These are phyloP conservation scores for Cheiracanthium punctorium DNA, from an alignment of 2,888 invertebrate species.

Conservation along the genomic window DNA sequence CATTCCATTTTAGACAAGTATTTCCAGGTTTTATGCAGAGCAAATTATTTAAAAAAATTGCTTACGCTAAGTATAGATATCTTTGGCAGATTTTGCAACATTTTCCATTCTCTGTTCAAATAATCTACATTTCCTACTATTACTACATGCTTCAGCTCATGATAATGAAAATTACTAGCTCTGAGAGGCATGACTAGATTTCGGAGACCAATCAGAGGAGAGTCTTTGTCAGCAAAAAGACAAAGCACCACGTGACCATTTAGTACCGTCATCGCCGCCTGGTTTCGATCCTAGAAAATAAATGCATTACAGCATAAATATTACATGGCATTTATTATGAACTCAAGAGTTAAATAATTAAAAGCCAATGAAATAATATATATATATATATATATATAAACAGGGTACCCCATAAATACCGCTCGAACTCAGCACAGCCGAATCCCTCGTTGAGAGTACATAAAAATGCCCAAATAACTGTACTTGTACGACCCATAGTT, in stretches of 20 bases:
- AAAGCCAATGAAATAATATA: too few relatives aligned
- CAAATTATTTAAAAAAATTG: constrained; percentile 72
- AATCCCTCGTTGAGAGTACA: too few relatives aligned
- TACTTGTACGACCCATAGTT: too few relatives aligned
- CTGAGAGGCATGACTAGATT: constrained; percentile 99
- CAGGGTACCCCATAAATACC: too few relatives aligned
- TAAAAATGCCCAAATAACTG: too few relatives aligned
- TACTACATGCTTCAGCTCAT: constrained; percentile 99
- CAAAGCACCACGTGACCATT: constrained; percentile 99
- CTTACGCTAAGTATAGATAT: constrained; percentile 97
- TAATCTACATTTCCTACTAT: constrained; percentile 99
- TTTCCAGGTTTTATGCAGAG: too few relatives aligned
- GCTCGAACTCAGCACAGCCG: too few relatives aligned
- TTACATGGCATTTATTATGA: too few relatives aligned
- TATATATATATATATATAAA: too few relatives aligned
- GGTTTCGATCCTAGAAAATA: constrained; percentile 89
- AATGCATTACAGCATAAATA: too few relatives aligned
- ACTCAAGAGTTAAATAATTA: too few relatives aligned
- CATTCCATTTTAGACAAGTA: too few relatives aligned
- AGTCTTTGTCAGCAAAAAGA: constrained; percentile 99
- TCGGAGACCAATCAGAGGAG: constrained; percentile 96
- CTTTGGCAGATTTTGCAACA: constrained; percentile 99
- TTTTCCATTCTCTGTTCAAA: constrained; percentile 99
- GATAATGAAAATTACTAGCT: constrained; percentile 99
- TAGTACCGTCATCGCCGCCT: constrained; percentile 98